Evolutionary conservation across 1,140 invertebrate genomes (phyloP).

Genomic region (Chymomyza costata): DNA sequence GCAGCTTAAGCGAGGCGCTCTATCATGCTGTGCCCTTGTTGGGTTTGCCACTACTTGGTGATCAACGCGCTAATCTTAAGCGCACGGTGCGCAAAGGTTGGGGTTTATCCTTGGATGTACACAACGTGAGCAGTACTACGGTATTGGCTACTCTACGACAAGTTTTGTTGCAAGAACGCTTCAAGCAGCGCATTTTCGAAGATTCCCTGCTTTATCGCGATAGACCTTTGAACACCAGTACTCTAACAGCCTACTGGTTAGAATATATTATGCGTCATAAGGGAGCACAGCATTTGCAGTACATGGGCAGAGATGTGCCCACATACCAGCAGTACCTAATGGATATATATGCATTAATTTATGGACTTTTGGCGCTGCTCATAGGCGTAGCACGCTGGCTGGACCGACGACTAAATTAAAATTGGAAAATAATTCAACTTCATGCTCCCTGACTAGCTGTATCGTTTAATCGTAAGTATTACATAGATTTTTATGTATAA

Average conservation of each 20-base stretch:
- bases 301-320: constrained; percentile 36
- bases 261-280: constrained; percentile 74
- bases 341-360: constrained; percentile 33
- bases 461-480: constrained; percentile 52
- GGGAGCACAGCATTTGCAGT: constrained; percentile 72
- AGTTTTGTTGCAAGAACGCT: constrained; percentile 29
- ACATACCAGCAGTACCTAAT: constrained; percentile 30
- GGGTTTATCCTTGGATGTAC: constrained; percentile 68
- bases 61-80: constrained; percentile 79
- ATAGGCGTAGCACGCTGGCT: constrained; percentile 2
- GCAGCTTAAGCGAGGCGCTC: constrained; percentile 82
- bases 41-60: constrained; percentile 81
- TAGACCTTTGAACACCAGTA: constrained; percentile 46
- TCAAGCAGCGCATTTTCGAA: constrained; percentile 9
- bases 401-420: background rate
- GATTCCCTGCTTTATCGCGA: constrained; percentile 52
- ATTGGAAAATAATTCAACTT: background rate
- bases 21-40: constrained; percentile 83
- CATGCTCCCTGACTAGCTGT: constrained; percentile 54
- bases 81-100: constrained; percentile 74
- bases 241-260: constrained; percentile 48
- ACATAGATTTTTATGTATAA: constrained; percentile 20
- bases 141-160: constrained; percentile 29
- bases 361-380: constrained; percentile 7
- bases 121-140: constrained; percentile 52